Conservation (phyloP, 2,797 vertebrate species). For the Gallinago solitaria region DNA sequence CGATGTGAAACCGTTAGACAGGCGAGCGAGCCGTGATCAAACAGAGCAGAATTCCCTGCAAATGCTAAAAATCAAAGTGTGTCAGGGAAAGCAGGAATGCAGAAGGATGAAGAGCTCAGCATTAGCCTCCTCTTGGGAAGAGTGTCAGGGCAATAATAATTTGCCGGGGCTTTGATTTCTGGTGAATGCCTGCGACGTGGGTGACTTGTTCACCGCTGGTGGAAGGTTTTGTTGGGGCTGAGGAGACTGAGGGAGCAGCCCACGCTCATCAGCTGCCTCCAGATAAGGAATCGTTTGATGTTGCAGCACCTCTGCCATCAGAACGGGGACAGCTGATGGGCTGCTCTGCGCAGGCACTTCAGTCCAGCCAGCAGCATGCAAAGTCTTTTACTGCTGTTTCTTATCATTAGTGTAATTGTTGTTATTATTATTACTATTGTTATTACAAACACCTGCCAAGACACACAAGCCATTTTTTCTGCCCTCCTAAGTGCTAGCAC, state of each 20-base stretch:
- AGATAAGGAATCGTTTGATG: background rate
- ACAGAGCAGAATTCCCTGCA: constrained; percentile 49
- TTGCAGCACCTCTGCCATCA: background rate
- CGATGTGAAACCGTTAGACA: constrained; percentile 41
- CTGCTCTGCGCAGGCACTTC: background rate
- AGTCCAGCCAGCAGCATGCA: background rate
- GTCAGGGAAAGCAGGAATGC: constrained; percentile 7
- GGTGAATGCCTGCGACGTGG: background rate
- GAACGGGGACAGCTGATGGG: accelerated
- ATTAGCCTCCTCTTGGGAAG: constrained; percentile 51
- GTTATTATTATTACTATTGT: background rate
- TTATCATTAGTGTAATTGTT: background rate
- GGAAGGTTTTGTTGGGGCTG: background rate
- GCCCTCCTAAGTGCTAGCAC: background rate
- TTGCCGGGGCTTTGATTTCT: constrained; percentile 64
- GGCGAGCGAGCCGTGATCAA: constrained; percentile 15
- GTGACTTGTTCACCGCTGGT: constrained; percentile 15
- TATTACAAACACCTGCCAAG: background rate
- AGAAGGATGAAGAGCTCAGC: constrained; percentile 60
- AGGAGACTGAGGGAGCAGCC: background rate
- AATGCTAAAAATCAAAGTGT: constrained; percentile 53
- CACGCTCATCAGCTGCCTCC: background rate
- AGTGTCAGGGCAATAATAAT: constrained; percentile 56
- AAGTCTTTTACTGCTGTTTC: background rate
- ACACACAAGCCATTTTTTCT: background rate